Percentiles rank a stretch among this genome's conserved stretches.
These are phyloP conservation scores for Vanessa tameamea DNA, from an alignment of 1,140 invertebrate genomes.

Conservation along the genomic window DNA sequence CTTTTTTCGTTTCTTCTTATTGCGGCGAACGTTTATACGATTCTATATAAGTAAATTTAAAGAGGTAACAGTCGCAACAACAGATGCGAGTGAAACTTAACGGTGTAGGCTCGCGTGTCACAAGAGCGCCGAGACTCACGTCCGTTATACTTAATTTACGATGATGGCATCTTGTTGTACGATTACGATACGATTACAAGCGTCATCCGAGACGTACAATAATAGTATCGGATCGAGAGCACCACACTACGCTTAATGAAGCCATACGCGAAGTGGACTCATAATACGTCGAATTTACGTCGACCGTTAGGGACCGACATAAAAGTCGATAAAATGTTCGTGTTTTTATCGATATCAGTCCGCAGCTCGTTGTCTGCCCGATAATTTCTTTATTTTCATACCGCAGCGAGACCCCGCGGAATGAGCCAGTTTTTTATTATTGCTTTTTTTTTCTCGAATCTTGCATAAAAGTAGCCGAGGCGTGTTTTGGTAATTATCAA, in stretches of 20 bases:
- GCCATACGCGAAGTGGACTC: slow-evolving; percentile 46
- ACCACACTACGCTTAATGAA: slow-evolving; percentile 61
- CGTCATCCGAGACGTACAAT: slow-evolving; percentile 39
- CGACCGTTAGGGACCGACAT: slow-evolving; percentile 55
- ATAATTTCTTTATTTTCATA: slow-evolving; percentile 70
- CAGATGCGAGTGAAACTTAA: slow-evolving; percentile 39
- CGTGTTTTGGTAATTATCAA: slow-evolving; percentile 49
- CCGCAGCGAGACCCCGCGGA: slow-evolving; percentile 39
- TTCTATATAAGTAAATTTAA: background rate
- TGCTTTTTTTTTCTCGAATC: slow-evolving; percentile 22
- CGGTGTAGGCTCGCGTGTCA: slow-evolving; percentile 40
- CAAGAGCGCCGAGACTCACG: slow-evolving; percentile 27
- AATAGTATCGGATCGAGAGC: slow-evolving; percentile 10
- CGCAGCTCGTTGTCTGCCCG: slow-evolving; percentile 53
- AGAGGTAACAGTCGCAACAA: background rate
- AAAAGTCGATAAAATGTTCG: slow-evolving; percentile 59
- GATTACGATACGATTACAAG: slow-evolving; percentile 31
- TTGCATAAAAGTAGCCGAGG: slow-evolving; percentile 41
- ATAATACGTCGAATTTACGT: slow-evolving; percentile 63
- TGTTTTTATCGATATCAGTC: slow-evolving; percentile 24
- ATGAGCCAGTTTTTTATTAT: slow-evolving; percentile 50
- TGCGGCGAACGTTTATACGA: background rate
- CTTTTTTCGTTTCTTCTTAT: background rate
- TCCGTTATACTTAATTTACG: slow-evolving; percentile 49
- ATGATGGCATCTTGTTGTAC: slow-evolving; percentile 37